phyloP scores from a whole-genome alignment of 2,888 invertebrate species.

The Leptopterna dolabrata region DNA sequence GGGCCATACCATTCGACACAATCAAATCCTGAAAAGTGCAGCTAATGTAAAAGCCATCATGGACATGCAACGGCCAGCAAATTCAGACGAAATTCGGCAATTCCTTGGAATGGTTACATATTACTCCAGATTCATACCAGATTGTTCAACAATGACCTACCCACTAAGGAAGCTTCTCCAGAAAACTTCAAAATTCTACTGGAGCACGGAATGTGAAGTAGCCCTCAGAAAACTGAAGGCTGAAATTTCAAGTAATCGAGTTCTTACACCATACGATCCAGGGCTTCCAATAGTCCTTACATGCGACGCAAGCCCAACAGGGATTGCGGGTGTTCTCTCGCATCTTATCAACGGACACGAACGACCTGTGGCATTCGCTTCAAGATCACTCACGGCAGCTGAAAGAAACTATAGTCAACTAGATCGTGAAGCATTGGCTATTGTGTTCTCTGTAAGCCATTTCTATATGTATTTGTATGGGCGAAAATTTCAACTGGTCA shows the following conservation, averaged over 20 bases:
- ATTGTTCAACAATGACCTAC: not conserved
- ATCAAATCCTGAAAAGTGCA: conserved; percentile 28
- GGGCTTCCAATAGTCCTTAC: too few species aligned
- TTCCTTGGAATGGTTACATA: conserved; percentile 39
- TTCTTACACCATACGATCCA: conserved; percentile 57
- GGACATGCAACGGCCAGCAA: conserved; percentile 48
- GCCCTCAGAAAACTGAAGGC: too few species aligned
- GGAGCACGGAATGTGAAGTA: too few species aligned
- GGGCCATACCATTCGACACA: conserved; percentile 44
- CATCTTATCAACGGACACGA: conserved; percentile 40
- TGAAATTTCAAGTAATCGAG: conserved; percentile 36
- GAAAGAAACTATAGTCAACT: conserved; percentile 23
- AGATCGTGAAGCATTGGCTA: too few species aligned
- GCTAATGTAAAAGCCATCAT: conserved; percentile 30
- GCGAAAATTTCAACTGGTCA: conserved; percentile 28
- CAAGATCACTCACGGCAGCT: conserved; percentile 60
- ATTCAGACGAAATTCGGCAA: conserved; percentile 36
- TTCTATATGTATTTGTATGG: conserved; percentile 29
- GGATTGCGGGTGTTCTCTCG: conserved; percentile 44
- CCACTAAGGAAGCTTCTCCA: too few species aligned
- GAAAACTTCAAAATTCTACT: too few species aligned
- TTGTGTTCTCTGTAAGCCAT: too few species aligned
- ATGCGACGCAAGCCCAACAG: too few species aligned
- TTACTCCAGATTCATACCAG: conserved; percentile 29
- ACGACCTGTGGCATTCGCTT: too few species aligned